Base-by-base conservation (phyloP, 2,888 invertebrate genomes). In the Magallana nippona region DNA sequence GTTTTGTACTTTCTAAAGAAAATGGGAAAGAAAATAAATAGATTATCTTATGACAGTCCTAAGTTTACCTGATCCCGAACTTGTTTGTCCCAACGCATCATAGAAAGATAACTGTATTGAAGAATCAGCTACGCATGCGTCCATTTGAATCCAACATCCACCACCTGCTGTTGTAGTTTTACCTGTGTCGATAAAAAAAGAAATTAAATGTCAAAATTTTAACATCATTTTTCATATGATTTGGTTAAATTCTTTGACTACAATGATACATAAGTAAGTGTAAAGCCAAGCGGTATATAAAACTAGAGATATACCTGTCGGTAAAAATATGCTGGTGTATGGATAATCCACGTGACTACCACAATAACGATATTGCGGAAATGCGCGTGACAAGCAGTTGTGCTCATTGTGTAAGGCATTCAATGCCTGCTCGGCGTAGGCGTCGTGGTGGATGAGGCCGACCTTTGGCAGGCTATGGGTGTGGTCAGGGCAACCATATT, bases 81-180 rank as follows among this genome's bases (percentile, higher is more conserved):
- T 89, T 10, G 89, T 85, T 15, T 87, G 87, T 56, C 90, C 90
- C 84, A 85, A 87, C 10, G 86, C 87, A 79, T 90, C 90, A 83
- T 86, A 90, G 78, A 90, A 90, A 82, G 86, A 85, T 5, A 83
- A 27, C 56, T 87, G 84, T 10, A 84, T 57, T 5, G 82, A 71
- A 10, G 78, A 81, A 55, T 89, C 84, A 17, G 83, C 83, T 1
- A 88, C 88, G 80, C 90, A 91, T n/a, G 86, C 83, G 2, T 85
- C 71, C 22, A 89, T 78, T 44, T 89, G 84, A 19, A 91, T 90
- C 91, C 91, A 91, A 82, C 91, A 91, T 3, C 91, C 91, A 5
- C 82, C 87, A 19, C 90, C 90, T 1, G 88, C 89, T 19, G 88
- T 88, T 32, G 82, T 63, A 15, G 63, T 78, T 1, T 87, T 86